phyloP scores from a whole-genome alignment of 2,797 vertebrate genomes.

The Paedocypris micromegethes region DNA sequence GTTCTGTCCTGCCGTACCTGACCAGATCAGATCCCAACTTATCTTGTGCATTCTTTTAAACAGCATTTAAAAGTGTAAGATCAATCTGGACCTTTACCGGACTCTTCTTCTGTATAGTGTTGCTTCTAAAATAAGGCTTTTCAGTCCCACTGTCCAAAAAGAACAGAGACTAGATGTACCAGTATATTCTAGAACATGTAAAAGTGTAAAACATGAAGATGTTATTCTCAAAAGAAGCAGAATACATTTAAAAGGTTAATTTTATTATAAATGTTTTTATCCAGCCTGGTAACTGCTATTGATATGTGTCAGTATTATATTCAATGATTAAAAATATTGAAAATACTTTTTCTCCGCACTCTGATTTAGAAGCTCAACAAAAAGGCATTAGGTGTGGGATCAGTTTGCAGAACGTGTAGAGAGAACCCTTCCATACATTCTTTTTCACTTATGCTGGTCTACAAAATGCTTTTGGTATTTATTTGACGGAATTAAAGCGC shows the following conservation, averaged over 20 bases:
- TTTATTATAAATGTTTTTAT: conserved; percentile 82
- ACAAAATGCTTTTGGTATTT: conserved; percentile 60
- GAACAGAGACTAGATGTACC: conserved; percentile 70
- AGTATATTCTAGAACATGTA: conserved; percentile 71
- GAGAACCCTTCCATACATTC: conserved; percentile 34
- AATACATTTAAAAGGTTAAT: conserved; percentile 66
- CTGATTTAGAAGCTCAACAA: conserved; percentile 11
- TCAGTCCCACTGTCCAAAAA: conserved; percentile 64
- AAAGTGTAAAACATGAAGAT: conserved; percentile 59
- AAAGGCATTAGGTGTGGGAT: too few relatives aligned
- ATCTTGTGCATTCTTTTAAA: conserved; percentile 36
- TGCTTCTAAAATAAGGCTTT: conserved; percentile 55
- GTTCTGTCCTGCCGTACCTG: conserved; percentile 26
- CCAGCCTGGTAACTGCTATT: conserved; percentile 76
- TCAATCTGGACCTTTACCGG: conserved; percentile 50
- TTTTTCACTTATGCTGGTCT: conserved; percentile 7
- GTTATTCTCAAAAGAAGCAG: conserved; percentile 46
- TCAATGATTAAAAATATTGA: conserved; percentile 73
- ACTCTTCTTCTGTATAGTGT: conserved; percentile 48
- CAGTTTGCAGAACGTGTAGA: background rate
- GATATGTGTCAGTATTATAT: conserved; percentile 81
- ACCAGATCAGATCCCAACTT: conserved; percentile 38
- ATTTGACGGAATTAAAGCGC: conserved; percentile 63
- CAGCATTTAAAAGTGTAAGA: conserved; percentile 38
- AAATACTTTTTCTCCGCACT: conserved; percentile 52